These are phyloP conservation scores for Lutraria lutraria DNA, from an alignment of 2,888 invertebrate genomes.

Conservation along the genomic window DNA sequence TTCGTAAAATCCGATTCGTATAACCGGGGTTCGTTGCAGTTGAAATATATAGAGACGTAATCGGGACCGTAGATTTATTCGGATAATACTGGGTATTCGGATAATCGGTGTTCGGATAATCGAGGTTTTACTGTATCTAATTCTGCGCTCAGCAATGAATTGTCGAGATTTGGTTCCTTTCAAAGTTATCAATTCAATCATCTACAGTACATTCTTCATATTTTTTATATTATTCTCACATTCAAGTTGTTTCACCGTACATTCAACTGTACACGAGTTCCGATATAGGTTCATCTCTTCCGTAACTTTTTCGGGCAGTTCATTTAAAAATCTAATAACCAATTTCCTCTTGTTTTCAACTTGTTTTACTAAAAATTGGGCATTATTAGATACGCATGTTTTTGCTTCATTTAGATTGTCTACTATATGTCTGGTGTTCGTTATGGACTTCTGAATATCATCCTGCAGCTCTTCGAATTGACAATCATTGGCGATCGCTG, in stretches of 20 bases:
- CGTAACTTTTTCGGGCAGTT: background rate
- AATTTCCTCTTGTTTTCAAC: too few relatives aligned
- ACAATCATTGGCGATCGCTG: background rate
- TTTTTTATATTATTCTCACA: background rate
- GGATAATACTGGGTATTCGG: too few relatives aligned
- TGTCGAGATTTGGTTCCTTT: slow-evolving; percentile 7
- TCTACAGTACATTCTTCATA: background rate
- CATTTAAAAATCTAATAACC: background rate
- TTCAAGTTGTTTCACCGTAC: background rate
- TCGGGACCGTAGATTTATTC: too few relatives aligned
- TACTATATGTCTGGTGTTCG: background rate
- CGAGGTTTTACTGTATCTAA: too few relatives aligned
- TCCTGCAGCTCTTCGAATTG: background rate
- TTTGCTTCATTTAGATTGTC: background rate
- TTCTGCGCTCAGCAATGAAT: background rate
- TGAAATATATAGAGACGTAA: too few relatives aligned
- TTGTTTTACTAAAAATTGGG: background rate
- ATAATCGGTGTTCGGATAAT: too few relatives aligned
- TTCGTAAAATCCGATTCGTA: too few relatives aligned
- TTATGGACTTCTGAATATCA: background rate
- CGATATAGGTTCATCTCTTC: too few relatives aligned
- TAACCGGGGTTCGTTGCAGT: too few relatives aligned
- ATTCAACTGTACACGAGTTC: background rate
- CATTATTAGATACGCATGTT: background rate
- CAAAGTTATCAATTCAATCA: background rate